Evolutionary conservation across 2,888 invertebrate genomes (phyloP), one percentile per base, ranked within the genome.

Genomic region (Dryocosmus kuriphilus): DNA sequence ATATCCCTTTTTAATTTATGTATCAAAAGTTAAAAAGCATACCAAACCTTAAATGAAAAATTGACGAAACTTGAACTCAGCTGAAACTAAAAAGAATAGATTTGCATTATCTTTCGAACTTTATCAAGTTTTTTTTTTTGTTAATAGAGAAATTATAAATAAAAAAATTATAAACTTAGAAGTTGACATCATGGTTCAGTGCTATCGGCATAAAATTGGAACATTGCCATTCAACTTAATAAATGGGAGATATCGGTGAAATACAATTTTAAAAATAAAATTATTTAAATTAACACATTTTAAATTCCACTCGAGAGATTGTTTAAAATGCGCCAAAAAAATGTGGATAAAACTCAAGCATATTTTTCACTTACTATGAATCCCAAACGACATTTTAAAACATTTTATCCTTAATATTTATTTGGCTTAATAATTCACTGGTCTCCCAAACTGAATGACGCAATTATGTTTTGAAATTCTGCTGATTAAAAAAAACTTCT

Each of bases 1-100:
- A 32, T 60, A 30, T n/a, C 30, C 22, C 22, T 75, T 51, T 74
- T 55, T n/a, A 51, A 51, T 51, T 51, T 51, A 8, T n/a, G 51
- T 51, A 51, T 51, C n/a, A 0, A n/a, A 51, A 51, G n/a, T 51
- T n/a, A 7, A 8, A 51, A 41, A 41, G 16, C 41, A 16, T 16
- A 41, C 11, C 51, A 51, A 51, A 51, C 51, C 51, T 51, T 0
- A n/a, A 51, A 51, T 51, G 8, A 2, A 51, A 51, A n/a, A 8
- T 41, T 41, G 16, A 51, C n/a, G 9, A 51, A n/a, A n/a, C 9
- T 51, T 51, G 8, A 9, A n/a, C n/a, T 51, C n/a, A 51, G 2
- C 51, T 51, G 9, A n/a, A 51, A n/a, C 51, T n/a, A n/a, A 51
- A n/a, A 51, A n/a, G n/a, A n/a, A 19, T 7, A 51, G n/a, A 8